Evolutionary conservation across 2,888 invertebrate species (phyloP).

Genomic region (Rhogogaster chlorosoma): DNA sequence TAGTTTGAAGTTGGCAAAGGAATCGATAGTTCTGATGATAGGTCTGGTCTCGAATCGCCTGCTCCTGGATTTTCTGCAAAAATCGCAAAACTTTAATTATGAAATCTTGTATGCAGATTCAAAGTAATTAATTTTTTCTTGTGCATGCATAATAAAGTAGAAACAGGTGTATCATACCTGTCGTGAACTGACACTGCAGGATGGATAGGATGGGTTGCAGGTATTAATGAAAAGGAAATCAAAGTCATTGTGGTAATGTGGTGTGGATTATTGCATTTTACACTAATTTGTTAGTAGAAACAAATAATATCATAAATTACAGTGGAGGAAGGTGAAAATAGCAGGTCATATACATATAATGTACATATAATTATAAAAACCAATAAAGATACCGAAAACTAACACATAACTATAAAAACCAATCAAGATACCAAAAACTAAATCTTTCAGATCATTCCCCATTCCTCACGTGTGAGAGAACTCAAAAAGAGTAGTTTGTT

Average conservation of each 20-base stretch:
- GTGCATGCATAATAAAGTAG: neutral
- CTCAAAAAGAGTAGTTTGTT: conserved; percentile 3
- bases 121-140: neutral
- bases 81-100: neutral
- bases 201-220: neutral
- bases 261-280: no score
- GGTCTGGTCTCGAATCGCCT: neutral
- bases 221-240: no score
- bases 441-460: neutral
- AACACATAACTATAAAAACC: neutral
- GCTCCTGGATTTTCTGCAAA: neutral
- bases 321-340: no score
- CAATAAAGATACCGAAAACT: no score
- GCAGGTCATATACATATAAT: neutral
- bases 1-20: neutral
- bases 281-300: no score
- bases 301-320: no score
- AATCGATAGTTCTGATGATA: neutral
- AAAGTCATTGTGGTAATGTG: no score
- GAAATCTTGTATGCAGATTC: neutral
- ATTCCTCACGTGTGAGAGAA: neutral
- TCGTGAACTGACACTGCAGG: neutral
- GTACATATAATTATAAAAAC: no score
- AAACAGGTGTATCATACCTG: conserved; percentile 11
- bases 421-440: neutral